Evolutionary conservation across 2,888 invertebrate genomes (phyloP), one percentile per base, ranked within the genome.

Genomic region (Tribolium freemani): DNA sequence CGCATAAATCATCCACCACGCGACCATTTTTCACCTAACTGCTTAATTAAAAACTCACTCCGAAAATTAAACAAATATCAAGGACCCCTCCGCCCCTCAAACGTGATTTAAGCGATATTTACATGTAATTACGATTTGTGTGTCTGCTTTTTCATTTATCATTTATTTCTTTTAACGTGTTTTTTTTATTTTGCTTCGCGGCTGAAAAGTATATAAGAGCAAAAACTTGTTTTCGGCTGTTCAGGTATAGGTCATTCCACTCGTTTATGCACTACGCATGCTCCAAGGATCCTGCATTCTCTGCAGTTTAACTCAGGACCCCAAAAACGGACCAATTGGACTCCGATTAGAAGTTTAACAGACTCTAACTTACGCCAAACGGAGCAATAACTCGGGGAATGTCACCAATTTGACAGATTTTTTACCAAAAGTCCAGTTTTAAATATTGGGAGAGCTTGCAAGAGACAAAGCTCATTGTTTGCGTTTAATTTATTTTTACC

Each of bases 181-280:
- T 70, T 74, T 70, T 74, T 79, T 77, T 79, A 75, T 79, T 81
- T 80, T 80, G 80, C 80, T 83, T 80, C 71, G 78, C 79, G 77
- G 78, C 79, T 78, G 74, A 78, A 81, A 81, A 81, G 77, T 80
- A 78, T 16, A 16, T 79, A 81, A 79, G 80, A 81, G 78, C 78
- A 82, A 83, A 83, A 84, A 84, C 84, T 83, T 76, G 84, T 84
- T 83, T 84, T 83, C 77, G 83, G 80, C 78, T 78, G 80, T 80
- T 81, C 83, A 82, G 81, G 83, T 82, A 83, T 83, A 78, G 84
- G 84, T 84, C 84, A 83, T 84, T 84, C 83, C 83, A 80, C 83
- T 81, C 81, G 73, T 75, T 74, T 77, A 78, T 78, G 80, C 77
- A 79, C 69, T 70, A 69, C 80, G 76, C 81, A 77, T 73, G 73